Base-by-base conservation (phyloP, 2,113 vertebrate genomes). In the Heteronetta atricapilla region DNA sequence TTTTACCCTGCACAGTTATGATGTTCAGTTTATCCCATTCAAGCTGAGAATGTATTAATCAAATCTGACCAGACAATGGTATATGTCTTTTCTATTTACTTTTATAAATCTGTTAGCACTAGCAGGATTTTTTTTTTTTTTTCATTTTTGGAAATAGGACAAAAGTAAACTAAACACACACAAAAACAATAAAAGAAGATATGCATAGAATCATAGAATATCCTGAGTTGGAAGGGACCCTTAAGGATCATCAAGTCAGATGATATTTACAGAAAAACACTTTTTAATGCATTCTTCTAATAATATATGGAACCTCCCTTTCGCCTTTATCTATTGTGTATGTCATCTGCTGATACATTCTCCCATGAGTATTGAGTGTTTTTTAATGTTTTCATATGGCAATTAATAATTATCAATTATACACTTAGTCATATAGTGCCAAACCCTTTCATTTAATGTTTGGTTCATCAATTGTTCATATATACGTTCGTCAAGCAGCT, bases 371-470 rank as follows among this genome's bases (percentile, higher is more conserved):
- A 95, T 64, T 91, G 75, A 94, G 89, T 33, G 69, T 3, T n/a
- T 84, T 88, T 93, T 95, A 94, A 95, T 78, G 55, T 64, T 94
- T 82, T 88, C 86, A 94, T 82, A 53, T 66, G 16, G 36, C 60
- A 90, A 96, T 97, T 93, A 95, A 96, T 95, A 95, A 94, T 96
- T 96, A 97, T 94, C 92, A 94, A 88, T 95, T 84, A 96, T 96
- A 92, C 88, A 97, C 76, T 95, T 66, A 76, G 77, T 86, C 60
- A 66, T 90, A 92, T 85, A 94, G 86, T 94, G 92, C 89, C 84
- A 94, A 96, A 94, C 60, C 79, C 83, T 93, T 95, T 94, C 94
- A 97, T 95, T 94, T 96, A 96, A 94, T 96, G 88, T 81, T 94
- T 77, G 70, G 89, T 94, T 95, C 95, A 94, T 96, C 96, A 95